These are phyloP conservation scores for Equus quagga DNA, from an alignment of 2,113 vertebrate species.

Conservation along the genomic window DNA sequence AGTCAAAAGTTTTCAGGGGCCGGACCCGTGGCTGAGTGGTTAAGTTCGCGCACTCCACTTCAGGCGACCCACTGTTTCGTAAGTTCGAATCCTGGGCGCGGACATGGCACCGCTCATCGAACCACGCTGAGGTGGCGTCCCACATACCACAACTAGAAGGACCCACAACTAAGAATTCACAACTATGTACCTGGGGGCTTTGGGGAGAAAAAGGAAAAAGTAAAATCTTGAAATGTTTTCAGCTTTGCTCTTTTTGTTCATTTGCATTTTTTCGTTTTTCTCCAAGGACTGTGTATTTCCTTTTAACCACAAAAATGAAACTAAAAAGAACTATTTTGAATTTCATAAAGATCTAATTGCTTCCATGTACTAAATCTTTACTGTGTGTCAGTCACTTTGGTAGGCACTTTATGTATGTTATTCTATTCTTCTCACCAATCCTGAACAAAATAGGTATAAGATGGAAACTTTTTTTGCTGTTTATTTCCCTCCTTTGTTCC, in stretches of 20 bases:
- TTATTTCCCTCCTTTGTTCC: neutral
- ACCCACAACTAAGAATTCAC: too few relatives aligned
- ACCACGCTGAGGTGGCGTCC: too few relatives aligned
- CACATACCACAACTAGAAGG: too few relatives aligned
- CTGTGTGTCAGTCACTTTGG: neutral
- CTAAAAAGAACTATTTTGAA: neutral
- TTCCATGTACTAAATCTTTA: neutral
- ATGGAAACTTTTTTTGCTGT: neutral
- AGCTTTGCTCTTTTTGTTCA: neutral
- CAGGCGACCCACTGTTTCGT: too few relatives aligned
- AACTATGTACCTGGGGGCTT: too few relatives aligned
- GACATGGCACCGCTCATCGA: too few relatives aligned
- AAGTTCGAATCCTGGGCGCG: too few relatives aligned
- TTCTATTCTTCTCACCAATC: neutral
- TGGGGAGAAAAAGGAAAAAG: too few relatives aligned
- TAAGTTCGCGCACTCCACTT: too few relatives aligned
- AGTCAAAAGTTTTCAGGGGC: neutral
- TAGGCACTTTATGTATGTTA: neutral
- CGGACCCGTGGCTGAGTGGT: too few relatives aligned
- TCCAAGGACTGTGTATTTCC: neutral
- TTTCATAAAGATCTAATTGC: neutral
- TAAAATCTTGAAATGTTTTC: neutral
- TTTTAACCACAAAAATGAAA: constrained; percentile 50
- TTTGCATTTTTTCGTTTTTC: neutral
- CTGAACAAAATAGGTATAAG: neutral